Evolutionary conservation across 1,140 invertebrate species (phyloP).

Genomic region (Calosoma granatense): DNA sequence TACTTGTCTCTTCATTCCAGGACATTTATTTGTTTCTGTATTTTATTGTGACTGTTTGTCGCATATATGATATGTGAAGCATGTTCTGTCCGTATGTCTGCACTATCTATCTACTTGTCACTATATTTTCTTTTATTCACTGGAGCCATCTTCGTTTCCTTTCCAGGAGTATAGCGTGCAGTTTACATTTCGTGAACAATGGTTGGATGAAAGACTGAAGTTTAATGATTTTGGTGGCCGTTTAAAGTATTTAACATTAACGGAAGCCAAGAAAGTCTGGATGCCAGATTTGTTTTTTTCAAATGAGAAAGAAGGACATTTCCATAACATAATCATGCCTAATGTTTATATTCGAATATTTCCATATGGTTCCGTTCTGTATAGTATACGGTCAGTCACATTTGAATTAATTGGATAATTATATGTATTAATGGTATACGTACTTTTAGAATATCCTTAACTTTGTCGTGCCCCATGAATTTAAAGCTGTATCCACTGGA

Average conservation of each 20-base stretch:
- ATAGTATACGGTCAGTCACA: slow-evolving; percentile 68
- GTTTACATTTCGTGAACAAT: slow-evolving; percentile 87
- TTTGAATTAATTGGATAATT: not conserved
- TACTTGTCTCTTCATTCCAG: not conserved
- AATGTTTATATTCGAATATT: slow-evolving; percentile 92
- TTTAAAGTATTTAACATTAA: slow-evolving; percentile 77
- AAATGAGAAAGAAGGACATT: slow-evolving; percentile 89
- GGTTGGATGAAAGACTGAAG: slow-evolving; percentile 77
- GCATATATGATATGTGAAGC: not conserved
- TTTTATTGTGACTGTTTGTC: not conserved
- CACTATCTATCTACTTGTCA: not conserved
- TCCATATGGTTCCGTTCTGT: slow-evolving; percentile 82
- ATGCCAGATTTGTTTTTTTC: slow-evolving; percentile 94
- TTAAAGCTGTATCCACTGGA: slow-evolving; percentile 85
- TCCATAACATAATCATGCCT: slow-evolving; percentile 91
- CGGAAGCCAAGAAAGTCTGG: slow-evolving; percentile 81
- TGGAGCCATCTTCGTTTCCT: not conserved
- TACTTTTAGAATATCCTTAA: slow-evolving; percentile 66
- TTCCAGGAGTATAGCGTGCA: slow-evolving; percentile 84
- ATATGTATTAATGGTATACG: not conserved
- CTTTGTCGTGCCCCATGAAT: slow-evolving; percentile 87
- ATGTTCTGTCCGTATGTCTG: slow-evolving; percentile 4
- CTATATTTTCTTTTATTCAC: not conserved
- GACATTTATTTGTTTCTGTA: not conserved
- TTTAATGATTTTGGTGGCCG: slow-evolving; percentile 75